A percentile compares a stretch with the other conserved stretches of the same genome.
Evolutionary conservation across 2,113 vertebrate genomes (phyloP).

Genomic region (Tachysurus vachellii): DNA sequence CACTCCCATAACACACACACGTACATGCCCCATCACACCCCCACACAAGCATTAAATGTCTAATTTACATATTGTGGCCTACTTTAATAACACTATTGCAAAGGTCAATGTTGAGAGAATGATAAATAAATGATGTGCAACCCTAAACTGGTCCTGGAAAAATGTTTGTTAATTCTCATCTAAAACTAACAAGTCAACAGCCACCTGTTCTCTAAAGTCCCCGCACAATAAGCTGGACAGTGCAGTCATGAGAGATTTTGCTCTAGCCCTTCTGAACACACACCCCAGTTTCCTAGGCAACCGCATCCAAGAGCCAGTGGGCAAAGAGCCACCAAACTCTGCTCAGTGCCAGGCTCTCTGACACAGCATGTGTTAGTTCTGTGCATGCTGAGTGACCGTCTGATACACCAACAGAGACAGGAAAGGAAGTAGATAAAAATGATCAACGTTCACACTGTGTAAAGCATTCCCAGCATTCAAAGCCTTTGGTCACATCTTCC

Average conservation of each 20-base stretch:
- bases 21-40: too few species aligned
- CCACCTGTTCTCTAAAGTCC: background rate
- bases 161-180: background rate
- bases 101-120: background rate
- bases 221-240: background rate
- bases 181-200: background rate
- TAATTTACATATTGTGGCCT: background rate
- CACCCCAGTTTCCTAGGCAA: slow-evolving; percentile 67
- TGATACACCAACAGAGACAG: slow-evolving; percentile 6
- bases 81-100: background rate
- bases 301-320: slow-evolving; percentile 52
- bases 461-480: slow-evolving; percentile 6
- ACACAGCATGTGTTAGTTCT: slow-evolving; percentile 54
- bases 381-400: slow-evolving; percentile 53
- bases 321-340: slow-evolving; percentile 46
- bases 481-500: background rate
- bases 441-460: background rate
- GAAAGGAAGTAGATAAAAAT: slow-evolving; percentile 2
- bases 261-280: slow-evolving; percentile 48
- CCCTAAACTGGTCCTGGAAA: background rate
- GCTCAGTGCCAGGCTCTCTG: slow-evolving; percentile 46
- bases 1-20: background rate
- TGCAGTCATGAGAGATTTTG: slow-evolving; percentile 48
- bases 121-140: background rate
- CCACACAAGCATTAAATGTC: background rate